A percentile compares a stretch with the other conserved stretches of the same genome.
Evolutionary conservation across 1,140 invertebrate genomes (phyloP).

Genomic region (Lepidurus couesii): DNA sequence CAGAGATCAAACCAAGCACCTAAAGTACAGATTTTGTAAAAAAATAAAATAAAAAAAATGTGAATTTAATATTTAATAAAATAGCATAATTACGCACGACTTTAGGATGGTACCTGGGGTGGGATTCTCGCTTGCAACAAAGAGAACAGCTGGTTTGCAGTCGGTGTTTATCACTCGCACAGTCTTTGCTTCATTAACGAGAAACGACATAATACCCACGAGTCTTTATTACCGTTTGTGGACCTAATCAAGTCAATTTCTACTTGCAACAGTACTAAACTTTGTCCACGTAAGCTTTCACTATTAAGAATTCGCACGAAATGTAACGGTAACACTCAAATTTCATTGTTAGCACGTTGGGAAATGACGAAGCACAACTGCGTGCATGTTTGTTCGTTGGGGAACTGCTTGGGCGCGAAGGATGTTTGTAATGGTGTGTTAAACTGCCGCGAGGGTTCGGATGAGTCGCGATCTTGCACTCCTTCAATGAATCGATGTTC

Average conservation of each 20-base stretch:
- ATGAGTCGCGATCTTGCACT: neutral
- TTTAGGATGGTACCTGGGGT: neutral
- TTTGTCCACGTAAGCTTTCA: neutral
- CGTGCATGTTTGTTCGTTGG: constrained; percentile 18
- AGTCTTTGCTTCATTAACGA: neutral
- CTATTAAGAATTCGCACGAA: too few relatives aligned
- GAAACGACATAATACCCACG: neutral
- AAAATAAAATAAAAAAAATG: too few relatives aligned
- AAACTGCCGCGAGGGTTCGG: constrained; percentile 30
- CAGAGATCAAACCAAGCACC: too few relatives aligned
- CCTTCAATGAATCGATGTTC: neutral
- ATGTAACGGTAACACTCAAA: too few relatives aligned
- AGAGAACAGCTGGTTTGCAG: neutral
- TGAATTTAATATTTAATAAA: neutral
- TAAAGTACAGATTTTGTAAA: neutral
- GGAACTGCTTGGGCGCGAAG: constrained; percentile 5
- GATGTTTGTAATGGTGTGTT: constrained; percentile 25
- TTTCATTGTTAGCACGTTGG: neutral
- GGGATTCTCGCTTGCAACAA: neutral
- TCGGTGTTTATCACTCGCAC: neutral
- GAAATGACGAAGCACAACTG: neutral
- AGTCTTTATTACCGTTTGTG: neutral
- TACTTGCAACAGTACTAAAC: neutral
- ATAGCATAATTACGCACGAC: neutral
- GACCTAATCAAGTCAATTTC: neutral